Percentiles rank a stretch among this genome's conserved stretches.
Conservation (phyloP, 1,140 invertebrate genomes). For the Plectrocnemia conspersa region DNA sequence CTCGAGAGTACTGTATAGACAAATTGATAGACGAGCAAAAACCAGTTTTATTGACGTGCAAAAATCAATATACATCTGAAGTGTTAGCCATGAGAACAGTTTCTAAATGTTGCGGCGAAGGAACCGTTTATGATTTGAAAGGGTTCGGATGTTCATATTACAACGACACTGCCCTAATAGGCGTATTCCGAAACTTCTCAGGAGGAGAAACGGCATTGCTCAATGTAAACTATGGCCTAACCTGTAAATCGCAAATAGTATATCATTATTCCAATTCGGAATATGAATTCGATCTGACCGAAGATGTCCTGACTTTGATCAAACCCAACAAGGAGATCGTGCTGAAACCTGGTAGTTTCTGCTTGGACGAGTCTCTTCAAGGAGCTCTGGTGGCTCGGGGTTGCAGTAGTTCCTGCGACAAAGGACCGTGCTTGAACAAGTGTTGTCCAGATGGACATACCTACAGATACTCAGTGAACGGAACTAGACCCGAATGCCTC, state of each 20-base stretch:
- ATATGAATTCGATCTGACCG: conserved; percentile 18
- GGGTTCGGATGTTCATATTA: no score
- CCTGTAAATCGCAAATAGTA: conserved; percentile 9
- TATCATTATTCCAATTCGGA: conserved; percentile 9
- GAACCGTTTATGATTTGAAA: conserved; percentile 27
- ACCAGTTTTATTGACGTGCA: conserved; percentile 8
- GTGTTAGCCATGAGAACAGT: conserved; percentile 6
- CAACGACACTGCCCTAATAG: background rate
- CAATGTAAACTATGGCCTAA: conserved; percentile 12
- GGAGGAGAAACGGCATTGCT: conserved; percentile 6
- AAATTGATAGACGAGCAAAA: conserved; percentile 10
- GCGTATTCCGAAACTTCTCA: conserved; percentile 16
- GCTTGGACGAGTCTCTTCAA: conserved; percentile 39
- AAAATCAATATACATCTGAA: background rate
- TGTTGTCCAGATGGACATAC: conserved; percentile 48
- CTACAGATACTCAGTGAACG: conserved; percentile 35
- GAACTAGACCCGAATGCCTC: background rate
- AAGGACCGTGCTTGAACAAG: conserved; percentile 44
- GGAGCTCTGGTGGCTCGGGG: conserved; percentile 39
- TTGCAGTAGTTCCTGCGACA: conserved; percentile 40
- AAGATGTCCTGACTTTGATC: conserved; percentile 9
- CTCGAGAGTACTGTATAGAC: conserved; percentile 22
- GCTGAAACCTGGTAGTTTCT: conserved; percentile 42
- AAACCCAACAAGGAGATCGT: background rate
- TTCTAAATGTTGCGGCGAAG: conserved; percentile 23